Conservation (phyloP, 2,797 vertebrate genomes). For the Ara ararauna region DNA sequence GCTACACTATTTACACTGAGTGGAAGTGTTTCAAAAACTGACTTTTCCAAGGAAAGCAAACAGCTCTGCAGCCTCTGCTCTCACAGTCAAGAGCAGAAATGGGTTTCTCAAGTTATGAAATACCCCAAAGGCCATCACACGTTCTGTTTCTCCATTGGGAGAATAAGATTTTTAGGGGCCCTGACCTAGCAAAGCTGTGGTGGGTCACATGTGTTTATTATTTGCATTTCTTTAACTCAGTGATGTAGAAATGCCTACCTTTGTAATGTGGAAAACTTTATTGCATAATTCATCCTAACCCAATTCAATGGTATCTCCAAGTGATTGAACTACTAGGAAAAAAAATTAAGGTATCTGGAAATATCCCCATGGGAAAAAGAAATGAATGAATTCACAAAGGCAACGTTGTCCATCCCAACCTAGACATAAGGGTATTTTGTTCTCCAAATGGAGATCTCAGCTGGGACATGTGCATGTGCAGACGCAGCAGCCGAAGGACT, state of each 20-base stretch:
- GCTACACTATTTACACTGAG: not conserved
- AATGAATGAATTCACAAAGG: not conserved
- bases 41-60: not conserved
- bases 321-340: not conserved
- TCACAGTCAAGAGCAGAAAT: not conserved
- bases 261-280: not conserved
- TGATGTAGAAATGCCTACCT: not conserved
- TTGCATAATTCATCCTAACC: not conserved
- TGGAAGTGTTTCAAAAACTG: not conserved
- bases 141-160: accelerated
- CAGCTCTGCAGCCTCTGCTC: not conserved
- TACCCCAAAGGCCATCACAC: accelerated
- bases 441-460: not conserved
- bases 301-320: not conserved
- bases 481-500: not conserved
- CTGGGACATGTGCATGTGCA: not conserved
- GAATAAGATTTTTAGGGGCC: not conserved
- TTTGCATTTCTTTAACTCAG: not conserved
- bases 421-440: not conserved
- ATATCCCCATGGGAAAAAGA: not conserved
- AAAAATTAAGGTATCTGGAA: not conserved
- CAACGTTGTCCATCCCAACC: not conserved
- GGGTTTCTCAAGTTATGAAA: not conserved
- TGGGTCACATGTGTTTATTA: not conserved
- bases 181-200: not conserved